Evolutionary conservation across 2,888 invertebrate species (phyloP).

Genomic region (Cantharis rufa): DNA sequence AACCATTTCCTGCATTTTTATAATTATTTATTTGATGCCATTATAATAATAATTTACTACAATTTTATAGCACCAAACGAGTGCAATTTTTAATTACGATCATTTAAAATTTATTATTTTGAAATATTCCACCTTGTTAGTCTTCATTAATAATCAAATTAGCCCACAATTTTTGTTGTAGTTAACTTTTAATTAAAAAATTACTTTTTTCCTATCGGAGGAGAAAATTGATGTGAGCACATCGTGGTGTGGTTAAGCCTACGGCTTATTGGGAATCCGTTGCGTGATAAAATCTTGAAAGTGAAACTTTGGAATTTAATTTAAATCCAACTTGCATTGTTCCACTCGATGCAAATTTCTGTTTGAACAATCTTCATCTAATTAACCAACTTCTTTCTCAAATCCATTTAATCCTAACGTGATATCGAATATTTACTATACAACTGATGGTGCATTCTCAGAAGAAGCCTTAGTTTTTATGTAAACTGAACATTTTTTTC

Average conservation of each 20-base stretch:
- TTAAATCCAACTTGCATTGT: not conserved
- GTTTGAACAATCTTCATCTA: not conserved
- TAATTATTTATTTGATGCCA: slow-evolving; percentile 17
- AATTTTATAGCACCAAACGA: not conserved
- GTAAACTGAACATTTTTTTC: too few species aligned
- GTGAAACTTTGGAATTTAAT: not conserved
- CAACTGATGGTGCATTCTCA: too few species aligned
- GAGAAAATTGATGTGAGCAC: not conserved
- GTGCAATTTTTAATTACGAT: not conserved
- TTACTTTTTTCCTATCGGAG: not conserved
- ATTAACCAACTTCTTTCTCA: not conserved
- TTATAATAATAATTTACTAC: slow-evolving; percentile 5
- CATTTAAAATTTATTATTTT: not conserved
- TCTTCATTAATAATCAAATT: not conserved
- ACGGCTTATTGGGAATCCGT: not conserved
- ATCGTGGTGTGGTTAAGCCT: not conserved
- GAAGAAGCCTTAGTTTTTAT: too few species aligned
- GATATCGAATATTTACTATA: too few species aligned
- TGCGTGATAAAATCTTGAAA: not conserved
- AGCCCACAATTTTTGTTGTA: not conserved
- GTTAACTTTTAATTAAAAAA: not conserved
- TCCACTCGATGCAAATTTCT: not conserved
- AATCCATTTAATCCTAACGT: not conserved
- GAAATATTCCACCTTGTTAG: not conserved
- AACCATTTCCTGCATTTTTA: slow-evolving; percentile 22